Percentiles rank a stretch among this genome's conserved stretches.
phyloP scores from a whole-genome alignment of 2,113 vertebrate genomes.

The Scopus umbretta region DNA sequence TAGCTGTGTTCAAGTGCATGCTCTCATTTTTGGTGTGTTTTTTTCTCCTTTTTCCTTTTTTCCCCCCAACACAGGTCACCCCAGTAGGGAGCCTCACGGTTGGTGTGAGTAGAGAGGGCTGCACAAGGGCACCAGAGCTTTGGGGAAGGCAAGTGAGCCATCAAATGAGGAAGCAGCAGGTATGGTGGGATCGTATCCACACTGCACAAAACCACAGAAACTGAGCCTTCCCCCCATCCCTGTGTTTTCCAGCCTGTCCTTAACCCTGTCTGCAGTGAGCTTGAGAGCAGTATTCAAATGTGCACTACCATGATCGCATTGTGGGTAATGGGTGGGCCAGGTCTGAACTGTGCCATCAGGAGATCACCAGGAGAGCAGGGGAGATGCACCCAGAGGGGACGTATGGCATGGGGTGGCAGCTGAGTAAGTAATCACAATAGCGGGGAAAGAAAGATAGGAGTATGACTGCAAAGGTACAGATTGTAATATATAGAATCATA shows the following conservation, averaged over 20 bases:
- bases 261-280: neutral
- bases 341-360: neutral
- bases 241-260: neutral
- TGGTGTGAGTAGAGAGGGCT: neutral
- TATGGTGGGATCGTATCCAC: neutral
- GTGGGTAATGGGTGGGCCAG: neutral
- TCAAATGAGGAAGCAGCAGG: neutral
- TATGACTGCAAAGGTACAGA: neutral
- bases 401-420: rapidly evolving
- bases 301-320: neutral
- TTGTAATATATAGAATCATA: too few relatives aligned
- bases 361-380: neutral
- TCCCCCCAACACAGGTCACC: rapidly evolving
- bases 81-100: neutral
- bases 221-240: neutral
- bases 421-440: neutral
- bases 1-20: neutral
- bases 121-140: neutral
- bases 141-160: rapidly evolving
- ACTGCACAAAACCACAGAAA: neutral
- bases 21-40: neutral
- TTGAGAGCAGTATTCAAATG: neutral
- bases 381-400: neutral
- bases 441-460: neutral
- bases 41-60: neutral